These are phyloP conservation scores for Cataglyphis cursor DNA, from an alignment of 2,888 invertebrate genomes.

Conservation along the genomic window DNA sequence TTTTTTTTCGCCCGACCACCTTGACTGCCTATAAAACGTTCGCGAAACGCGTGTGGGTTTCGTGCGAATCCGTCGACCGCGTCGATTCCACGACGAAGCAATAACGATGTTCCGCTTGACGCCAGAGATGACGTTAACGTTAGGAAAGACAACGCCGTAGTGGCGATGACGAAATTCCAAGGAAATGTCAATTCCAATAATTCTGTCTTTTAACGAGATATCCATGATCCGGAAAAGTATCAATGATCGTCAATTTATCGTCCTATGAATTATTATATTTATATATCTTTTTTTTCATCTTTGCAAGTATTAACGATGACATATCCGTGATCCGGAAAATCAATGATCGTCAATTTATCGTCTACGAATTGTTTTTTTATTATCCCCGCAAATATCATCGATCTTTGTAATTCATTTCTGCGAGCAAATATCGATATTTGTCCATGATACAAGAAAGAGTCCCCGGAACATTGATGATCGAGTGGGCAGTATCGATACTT, in stretches of 20 bases:
- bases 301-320: neutral
- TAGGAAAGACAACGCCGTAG: conserved; percentile 7
- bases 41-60: conserved; percentile 66
- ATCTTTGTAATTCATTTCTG: neutral
- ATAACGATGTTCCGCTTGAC: conserved; percentile 38
- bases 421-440: neutral
- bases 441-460: neutral
- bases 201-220: neutral
- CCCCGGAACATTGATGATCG: neutral
- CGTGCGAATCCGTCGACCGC: conserved; percentile 60
- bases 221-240: conserved; percentile 2
- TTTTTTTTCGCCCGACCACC: conserved; percentile 72
- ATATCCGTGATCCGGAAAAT: too few relatives aligned
- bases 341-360: too few relatives aligned
- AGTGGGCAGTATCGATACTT: neutral
- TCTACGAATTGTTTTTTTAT: too few relatives aligned
- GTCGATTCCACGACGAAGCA: conserved; percentile 43
- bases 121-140: conserved; percentile 36
- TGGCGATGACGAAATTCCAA: conserved; percentile 11
- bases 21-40: conserved; percentile 70
- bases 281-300: too few relatives aligned
- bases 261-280: neutral
- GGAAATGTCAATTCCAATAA: neutral
- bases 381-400: neutral
- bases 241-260: neutral